A percentile compares a stretch with the other conserved stretches of the same genome.
phyloP scores from a whole-genome alignment of 37 sponge, comb jelly and placozoan species.

The Oopsacas minuta region DNA sequence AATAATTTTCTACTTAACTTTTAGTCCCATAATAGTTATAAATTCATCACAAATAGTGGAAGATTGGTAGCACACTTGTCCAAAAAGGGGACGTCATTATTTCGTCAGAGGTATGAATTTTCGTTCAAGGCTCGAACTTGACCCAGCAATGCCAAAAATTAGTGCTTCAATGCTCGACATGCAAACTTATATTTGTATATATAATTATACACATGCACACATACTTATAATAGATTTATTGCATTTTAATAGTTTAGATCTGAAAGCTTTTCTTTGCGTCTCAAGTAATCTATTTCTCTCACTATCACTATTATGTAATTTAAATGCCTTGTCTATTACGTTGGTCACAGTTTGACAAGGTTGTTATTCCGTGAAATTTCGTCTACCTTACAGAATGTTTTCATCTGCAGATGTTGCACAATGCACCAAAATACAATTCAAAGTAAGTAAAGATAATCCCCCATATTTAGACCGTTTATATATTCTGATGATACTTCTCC shows the following conservation, averaged over 20 bases:
- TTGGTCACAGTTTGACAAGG: background rate
- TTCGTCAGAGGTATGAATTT: too few relatives aligned
- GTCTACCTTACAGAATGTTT: background rate
- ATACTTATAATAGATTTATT: too few relatives aligned
- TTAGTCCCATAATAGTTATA: background rate
- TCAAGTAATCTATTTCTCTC: background rate
- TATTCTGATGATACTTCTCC: background rate
- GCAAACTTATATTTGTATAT: too few relatives aligned
- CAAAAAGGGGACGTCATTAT: too few relatives aligned
- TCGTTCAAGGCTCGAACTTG: too few relatives aligned
- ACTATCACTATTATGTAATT: background rate
- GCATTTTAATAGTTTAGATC: too few relatives aligned
- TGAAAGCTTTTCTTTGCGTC: background rate
- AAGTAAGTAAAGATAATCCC: background rate
- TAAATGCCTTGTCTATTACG: background rate
- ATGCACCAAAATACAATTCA: background rate
- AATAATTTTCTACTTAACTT: background rate
- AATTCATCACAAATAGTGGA: conserved; percentile 25
- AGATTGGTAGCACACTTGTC: conserved; percentile 16
- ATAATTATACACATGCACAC: too few relatives aligned
- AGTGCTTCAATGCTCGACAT: too few relatives aligned
- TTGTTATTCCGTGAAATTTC: background rate
- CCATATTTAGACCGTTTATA: background rate
- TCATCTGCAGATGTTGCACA: background rate
- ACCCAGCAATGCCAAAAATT: too few relatives aligned